Conservation (phyloP, 2,797 vertebrate species). For the Xenopus petersii region DNA sequence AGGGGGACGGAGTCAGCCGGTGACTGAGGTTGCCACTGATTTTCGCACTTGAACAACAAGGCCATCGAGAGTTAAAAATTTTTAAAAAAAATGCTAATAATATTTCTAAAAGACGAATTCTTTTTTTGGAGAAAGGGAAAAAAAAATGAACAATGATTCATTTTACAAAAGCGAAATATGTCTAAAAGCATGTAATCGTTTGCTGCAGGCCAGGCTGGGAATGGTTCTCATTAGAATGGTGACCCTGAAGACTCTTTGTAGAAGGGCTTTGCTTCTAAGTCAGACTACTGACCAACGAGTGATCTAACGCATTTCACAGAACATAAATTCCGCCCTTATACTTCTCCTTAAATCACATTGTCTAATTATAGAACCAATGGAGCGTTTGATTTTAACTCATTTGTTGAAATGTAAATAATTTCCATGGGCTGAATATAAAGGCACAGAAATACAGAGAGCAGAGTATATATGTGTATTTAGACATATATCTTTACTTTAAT, state of each 20-base stretch:
- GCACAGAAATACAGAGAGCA: background rate
- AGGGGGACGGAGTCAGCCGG: conserved; percentile 42
- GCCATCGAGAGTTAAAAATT: conserved; percentile 43
- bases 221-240: conserved; percentile 75
- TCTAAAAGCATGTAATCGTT: conserved; percentile 68
- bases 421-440: conserved; percentile 33
- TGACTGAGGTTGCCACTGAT: conserved; percentile 10
- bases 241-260: conserved; percentile 77
- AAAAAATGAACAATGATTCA: conserved; percentile 65
- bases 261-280: conserved; percentile 68
- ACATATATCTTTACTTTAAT: too few species aligned
- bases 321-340: conserved; percentile 78
- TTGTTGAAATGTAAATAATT: conserved; percentile 63
- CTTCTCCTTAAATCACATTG: conserved; percentile 64
- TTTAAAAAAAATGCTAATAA: conserved; percentile 50
- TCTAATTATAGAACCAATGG: conserved; percentile 64
- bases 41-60: conserved; percentile 58
- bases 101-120: conserved; percentile 64
- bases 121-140: conserved; percentile 55
- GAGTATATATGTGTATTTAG: too few species aligned
- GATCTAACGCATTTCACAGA: conserved; percentile 79
- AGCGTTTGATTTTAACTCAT: conserved; percentile 58
- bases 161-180: conserved; percentile 62
- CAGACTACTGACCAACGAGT: conserved; percentile 72
- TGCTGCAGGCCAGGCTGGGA: conserved; percentile 66